Base-by-base conservation (phyloP, 2,113 vertebrate genomes). In the Pleuronectes platessa region DNA sequence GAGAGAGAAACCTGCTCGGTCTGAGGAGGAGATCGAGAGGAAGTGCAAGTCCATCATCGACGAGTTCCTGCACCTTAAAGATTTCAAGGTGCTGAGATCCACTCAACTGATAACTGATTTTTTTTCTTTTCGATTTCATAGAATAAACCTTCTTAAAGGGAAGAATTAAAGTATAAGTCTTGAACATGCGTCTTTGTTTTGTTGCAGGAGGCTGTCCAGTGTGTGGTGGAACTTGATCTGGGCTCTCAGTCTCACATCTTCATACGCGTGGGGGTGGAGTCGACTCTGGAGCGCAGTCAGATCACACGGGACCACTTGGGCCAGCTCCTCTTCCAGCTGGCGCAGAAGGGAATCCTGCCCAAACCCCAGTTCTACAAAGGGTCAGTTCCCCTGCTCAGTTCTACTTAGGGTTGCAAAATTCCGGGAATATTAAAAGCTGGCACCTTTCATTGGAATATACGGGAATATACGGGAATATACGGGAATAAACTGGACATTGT, bases 51-150 rank as follows among this genome's bases (percentile, higher is more conserved):
- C 98, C 77, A 98, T 99, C 84, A 97, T 99, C 77, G 98, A 99
- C 63, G 98, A 99, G 90, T 99, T 98, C 90, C 94, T 99, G 80
- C 98, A 99, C 92, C 98, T 99, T 90, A 98, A 97, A 15, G 98
- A 99, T 92, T 96, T 95, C 87, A 98, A 98, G 97, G 98, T 97
- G 90, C 91, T 72, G 24, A 59, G 3, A 63, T 27, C 47, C 27
- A 61, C 10, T 61, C 5, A 2, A 27, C 18, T 60, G 15, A 27
- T 13, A 42, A 13, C 35, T 10, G 35, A 27, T 27, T 27, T 27
- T 4, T 24, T 27, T 27, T 27, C 26, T 4, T 27, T 27, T 27
- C 26, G 4, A 27, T 27, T 27, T 31, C 31, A 31, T 31, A 31
- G 6, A 7, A 31, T 31, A 31, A 31, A 31, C 31, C 31, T 31